These are phyloP conservation scores for Pseudomugil tenellus DNA, from an alignment of 2,797 vertebrate species.

Conservation along the genomic window DNA sequence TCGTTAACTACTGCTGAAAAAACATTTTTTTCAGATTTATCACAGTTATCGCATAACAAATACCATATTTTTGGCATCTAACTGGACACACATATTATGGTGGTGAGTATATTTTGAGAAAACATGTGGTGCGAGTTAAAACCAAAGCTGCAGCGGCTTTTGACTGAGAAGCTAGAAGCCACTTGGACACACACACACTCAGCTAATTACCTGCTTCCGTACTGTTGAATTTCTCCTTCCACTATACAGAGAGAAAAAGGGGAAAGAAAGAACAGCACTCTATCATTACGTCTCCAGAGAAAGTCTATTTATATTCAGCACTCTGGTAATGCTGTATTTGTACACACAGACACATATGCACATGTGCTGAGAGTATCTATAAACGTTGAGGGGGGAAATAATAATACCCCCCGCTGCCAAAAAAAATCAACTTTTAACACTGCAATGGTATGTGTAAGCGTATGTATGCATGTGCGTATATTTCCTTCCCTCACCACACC, in stretches of 20 bases:
- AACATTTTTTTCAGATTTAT: not conserved
- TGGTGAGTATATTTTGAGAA: slow-evolving; percentile 12
- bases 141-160: slow-evolving; percentile 23
- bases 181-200: slow-evolving; percentile 21
- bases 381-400: slow-evolving; percentile 61
- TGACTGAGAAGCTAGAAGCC: slow-evolving; percentile 16
- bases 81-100: not conserved
- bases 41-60: not conserved
- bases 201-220: slow-evolving; percentile 93
- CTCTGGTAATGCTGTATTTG: slow-evolving; percentile 66
- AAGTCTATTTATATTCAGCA: slow-evolving; percentile 73
- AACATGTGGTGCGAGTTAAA: slow-evolving; percentile 41
- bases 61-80: slow-evolving; percentile 1
- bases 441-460: slow-evolving; percentile 30
- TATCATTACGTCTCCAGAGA: slow-evolving; percentile 74
- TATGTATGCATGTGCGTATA: slow-evolving; percentile 16
- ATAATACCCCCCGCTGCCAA: slow-evolving; percentile 48
- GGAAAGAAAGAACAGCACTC: slow-evolving; percentile 48
- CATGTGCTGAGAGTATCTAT: slow-evolving; percentile 60
- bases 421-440: slow-evolving; percentile 54
- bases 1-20: not conserved
- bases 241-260: slow-evolving; percentile 60
- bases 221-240: slow-evolving; percentile 90
- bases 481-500: slow-evolving; percentile 75
- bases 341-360: slow-evolving; percentile 57